Percentiles rank a stretch among this genome's conserved stretches.
Evolutionary conservation across 2,888 invertebrate species (phyloP).

Genomic region (Cheilosia urbana): DNA sequence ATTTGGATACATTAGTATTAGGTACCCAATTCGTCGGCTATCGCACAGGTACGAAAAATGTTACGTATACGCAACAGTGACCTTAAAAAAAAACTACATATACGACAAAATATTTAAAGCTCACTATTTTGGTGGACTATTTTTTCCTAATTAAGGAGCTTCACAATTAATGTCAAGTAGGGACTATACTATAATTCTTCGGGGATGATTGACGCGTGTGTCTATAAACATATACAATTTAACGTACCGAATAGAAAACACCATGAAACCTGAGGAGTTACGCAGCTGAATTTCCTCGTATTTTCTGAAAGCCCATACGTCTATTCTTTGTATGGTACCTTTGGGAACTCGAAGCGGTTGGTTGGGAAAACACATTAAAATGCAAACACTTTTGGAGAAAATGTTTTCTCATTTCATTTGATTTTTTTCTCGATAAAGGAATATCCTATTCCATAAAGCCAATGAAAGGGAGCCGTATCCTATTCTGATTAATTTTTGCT

Average conservation of each 20-base stretch:
- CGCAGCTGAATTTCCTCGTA: too few relatives aligned
- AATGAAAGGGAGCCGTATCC: not conserved
- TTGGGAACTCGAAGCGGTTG: not conserved
- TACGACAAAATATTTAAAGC: not conserved
- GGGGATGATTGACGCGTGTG: not conserved
- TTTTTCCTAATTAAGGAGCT: not conserved
- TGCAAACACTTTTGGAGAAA: constrained; percentile 3
- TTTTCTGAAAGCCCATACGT: too few relatives aligned
- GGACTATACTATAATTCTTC: not conserved
- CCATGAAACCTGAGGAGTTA: not conserved
- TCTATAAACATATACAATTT: not conserved
- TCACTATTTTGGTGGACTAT: not conserved
- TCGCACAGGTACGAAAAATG: constrained; percentile 11
- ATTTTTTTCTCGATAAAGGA: constrained; percentile 8
- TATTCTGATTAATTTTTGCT: not conserved
- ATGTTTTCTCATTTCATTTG: not conserved
- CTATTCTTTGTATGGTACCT: not conserved
- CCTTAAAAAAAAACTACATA: not conserved
- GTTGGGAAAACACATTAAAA: constrained; percentile 14
- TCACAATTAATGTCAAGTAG: not conserved
- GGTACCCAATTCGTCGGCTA: not conserved
- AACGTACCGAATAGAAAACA: not conserved
- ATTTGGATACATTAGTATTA: constrained; percentile 3
- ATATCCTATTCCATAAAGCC: not conserved
- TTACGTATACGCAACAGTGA: constrained; percentile 55